Conservation (phyloP, 2,113 vertebrate species). For the Setophaga kirtlandii region DNA sequence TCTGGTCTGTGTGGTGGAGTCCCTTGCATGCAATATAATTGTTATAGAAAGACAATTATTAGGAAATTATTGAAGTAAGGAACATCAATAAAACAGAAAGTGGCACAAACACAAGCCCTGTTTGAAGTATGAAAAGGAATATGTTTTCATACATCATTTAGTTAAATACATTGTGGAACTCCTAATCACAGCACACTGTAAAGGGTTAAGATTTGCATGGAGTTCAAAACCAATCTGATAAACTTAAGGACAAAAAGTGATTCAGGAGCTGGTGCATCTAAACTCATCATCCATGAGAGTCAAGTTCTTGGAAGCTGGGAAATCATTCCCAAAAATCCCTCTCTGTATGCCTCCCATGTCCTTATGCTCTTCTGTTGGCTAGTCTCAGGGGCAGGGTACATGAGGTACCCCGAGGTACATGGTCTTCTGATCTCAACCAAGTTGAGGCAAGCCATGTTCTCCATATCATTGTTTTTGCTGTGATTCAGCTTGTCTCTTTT, state of each 20-base stretch:
- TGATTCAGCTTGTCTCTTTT: background rate
- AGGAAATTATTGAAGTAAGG: background rate
- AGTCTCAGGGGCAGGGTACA: background rate
- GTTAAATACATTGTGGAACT: background rate
- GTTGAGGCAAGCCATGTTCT: background rate
- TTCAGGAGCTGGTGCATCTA: background rate
- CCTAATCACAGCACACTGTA: background rate
- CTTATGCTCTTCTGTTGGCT: background rate
- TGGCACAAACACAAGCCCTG: background rate
- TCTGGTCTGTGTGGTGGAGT: background rate
- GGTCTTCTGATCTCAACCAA: background rate
- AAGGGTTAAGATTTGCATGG: background rate
- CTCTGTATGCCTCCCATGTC: background rate
- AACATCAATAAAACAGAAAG: background rate
- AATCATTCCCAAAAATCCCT: background rate
- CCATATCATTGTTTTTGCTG: background rate
- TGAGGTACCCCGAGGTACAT: background rate
- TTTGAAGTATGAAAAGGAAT: background rate
- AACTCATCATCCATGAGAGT: background rate
- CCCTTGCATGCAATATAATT: fast-evolving
- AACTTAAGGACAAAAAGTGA: background rate
- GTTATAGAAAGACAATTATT: background rate
- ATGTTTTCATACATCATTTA: background rate
- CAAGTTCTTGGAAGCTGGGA: background rate
- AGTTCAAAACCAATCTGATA: background rate